Evolutionary conservation across 2,797 vertebrate species (phyloP).

Genomic region (Anomalospiza imberbis): DNA sequence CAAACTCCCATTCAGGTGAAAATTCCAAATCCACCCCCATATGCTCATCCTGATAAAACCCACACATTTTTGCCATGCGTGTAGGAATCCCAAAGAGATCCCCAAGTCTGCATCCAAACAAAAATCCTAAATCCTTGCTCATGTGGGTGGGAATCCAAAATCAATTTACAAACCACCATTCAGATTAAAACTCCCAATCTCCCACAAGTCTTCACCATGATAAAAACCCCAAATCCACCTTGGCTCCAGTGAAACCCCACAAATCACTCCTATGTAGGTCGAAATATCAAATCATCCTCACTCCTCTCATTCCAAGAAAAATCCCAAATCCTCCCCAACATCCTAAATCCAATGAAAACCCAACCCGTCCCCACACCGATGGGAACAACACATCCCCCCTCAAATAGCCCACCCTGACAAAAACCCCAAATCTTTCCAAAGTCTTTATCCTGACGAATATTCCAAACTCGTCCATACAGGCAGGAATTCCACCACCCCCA

Average conservation of each 20-base stretch:
- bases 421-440: background rate
- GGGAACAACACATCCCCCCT: background rate
- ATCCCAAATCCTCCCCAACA: background rate
- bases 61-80: background rate
- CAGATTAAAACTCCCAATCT: background rate
- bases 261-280: background rate
- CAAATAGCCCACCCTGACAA: rapidly evolving
- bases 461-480: background rate
- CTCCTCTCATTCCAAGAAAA: background rate
- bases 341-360: background rate
- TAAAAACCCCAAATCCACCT: background rate
- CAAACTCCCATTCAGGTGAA: background rate
- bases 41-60: background rate
- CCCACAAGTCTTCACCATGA: background rate
- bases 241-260: background rate
- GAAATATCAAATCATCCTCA: background rate
- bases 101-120: background rate
- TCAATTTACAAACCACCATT: background rate
- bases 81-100: background rate
- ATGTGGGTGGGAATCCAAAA: background rate
- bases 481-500: background rate
- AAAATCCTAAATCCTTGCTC: background rate
- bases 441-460: background rate
- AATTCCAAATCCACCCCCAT: background rate
- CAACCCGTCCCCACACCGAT: rapidly evolving